These are phyloP conservation scores for Mesorhabditis sp. DNA, from an alignment of 2,888 invertebrate genomes.

Conservation along the genomic window DNA sequence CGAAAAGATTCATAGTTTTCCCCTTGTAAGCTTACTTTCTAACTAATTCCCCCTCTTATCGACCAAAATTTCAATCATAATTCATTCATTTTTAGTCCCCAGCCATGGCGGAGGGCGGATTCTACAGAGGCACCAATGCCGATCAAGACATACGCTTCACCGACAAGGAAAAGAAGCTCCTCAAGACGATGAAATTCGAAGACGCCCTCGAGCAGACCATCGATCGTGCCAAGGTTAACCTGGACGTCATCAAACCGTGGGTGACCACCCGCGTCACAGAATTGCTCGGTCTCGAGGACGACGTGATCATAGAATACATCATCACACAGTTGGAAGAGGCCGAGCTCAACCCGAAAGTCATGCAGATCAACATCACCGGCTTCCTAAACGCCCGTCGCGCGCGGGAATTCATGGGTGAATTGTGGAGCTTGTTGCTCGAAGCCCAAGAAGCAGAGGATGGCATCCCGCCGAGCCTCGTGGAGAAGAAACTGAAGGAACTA, in stretches of 20 bases:
- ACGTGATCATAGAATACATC: constrained; percentile 96
- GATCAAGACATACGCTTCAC: constrained; percentile 99
- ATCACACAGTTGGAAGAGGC: constrained; percentile 92
- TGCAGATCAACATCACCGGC: constrained; percentile 92
- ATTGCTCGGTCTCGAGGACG: constrained; percentile 93
- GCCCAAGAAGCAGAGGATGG: constrained; percentile 82
- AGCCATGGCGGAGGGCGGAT: constrained; percentile 44
- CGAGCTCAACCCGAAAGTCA: constrained; percentile 60
- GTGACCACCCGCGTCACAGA: constrained; percentile 93
- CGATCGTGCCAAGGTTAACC: constrained; percentile 94
- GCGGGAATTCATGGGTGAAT: constrained; percentile 90
- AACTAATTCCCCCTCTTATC: too few species aligned
- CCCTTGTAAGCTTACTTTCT: too few species aligned
- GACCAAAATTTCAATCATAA: background rate
- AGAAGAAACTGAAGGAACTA: constrained; percentile 93
- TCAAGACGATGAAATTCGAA: constrained; percentile 97
- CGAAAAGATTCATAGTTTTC: too few species aligned
- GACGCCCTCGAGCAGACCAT: constrained; percentile 90
- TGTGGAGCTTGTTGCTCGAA: constrained; percentile 89
- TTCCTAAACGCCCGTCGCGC: constrained; percentile 97
- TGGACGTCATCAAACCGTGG: constrained; percentile 97
- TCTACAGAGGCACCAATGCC: constrained; percentile 78
- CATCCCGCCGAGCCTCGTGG: constrained; percentile 87
- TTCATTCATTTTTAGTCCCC: background rate
- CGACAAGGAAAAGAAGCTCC: constrained; percentile 96